phyloP scores from a whole-genome alignment of 2,113 vertebrate species.

The Gallinago undulata region DNA sequence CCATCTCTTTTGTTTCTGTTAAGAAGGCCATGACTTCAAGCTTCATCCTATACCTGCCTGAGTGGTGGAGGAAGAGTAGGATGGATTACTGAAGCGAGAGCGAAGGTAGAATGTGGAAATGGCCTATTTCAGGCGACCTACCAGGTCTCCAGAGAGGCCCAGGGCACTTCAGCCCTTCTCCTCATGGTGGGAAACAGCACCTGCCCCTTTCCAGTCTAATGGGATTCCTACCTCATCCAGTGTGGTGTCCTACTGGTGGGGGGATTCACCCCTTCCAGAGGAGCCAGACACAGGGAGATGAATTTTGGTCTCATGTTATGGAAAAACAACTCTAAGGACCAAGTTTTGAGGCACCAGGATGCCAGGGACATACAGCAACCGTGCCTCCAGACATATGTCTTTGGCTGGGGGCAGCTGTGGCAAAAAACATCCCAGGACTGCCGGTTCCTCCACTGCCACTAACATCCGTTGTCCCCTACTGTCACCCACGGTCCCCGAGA shows the following conservation, averaged over 20 bases:
- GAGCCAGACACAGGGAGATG: background rate
- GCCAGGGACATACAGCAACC: background rate
- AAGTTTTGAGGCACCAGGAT: background rate
- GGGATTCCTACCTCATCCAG: background rate
- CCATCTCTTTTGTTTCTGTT: background rate
- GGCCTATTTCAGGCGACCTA: background rate
- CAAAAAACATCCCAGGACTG: background rate
- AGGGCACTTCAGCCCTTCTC: background rate
- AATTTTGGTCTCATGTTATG: background rate
- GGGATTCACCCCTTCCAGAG: background rate
- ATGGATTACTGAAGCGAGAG: rapidly evolving
- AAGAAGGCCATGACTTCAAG: background rate
- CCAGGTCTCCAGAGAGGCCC: background rate
- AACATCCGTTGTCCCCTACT: background rate
- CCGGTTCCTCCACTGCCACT: background rate
- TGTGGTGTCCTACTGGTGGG: background rate
- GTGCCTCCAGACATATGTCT: rapidly evolving
- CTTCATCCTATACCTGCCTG: background rate
- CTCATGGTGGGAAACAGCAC: background rate
- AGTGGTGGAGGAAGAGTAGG: background rate
- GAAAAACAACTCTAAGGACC: background rate
- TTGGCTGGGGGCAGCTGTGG: background rate
- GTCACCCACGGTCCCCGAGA: background rate
- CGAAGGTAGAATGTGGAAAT: rapidly evolving
- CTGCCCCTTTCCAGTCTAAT: background rate